Evolutionary conservation across 2,888 invertebrate species (phyloP), one percentile per base, ranked within the genome.

Genomic region (Homarus gammarus): DNA sequence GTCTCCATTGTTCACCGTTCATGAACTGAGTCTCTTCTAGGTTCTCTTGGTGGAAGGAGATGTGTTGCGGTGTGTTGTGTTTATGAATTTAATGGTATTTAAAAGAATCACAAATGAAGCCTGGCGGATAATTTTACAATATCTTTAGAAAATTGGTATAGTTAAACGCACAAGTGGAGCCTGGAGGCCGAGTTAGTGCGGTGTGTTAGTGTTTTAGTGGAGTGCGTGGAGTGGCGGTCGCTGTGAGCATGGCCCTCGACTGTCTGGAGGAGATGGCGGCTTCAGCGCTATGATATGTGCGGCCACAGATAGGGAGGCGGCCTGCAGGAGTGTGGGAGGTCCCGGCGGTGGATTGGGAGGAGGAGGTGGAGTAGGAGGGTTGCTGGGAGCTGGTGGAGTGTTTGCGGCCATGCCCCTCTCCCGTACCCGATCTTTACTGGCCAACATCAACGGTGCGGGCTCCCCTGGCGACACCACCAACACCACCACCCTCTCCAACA

Each of bases 401-500:
- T 91, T 75, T 81, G 56, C 90, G 78, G 86, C 90, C 90, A 94
- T 94, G 94, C 94, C 94, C 91, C 93, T 94, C 90, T 94, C 94
- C 89, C 93, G 94, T 91, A 94, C 94, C 49, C 93, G 94, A 88
- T 94, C 94, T 91, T 93, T 94, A 91, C 93, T 94, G 90, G 93
- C 93, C 87, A 94, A 94, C 92, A 93, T 94, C 90, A 94, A 94
- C 93, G 94, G 94, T 87, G 93, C 93, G 64, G 88, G 90, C 73
- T 91, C 88, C 40, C 89, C 90, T 12, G 83, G 82, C 61, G 79
- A 87, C 64, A 49, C 85, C 68, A 87, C 91, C 78, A 82, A 72
- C 79, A 87, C 70, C 68, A 87, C 90, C 40, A 84, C 83, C 75
- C 81, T 81, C 72, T 86, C 87, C 82, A 86, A 87, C 89, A 79